phyloP scores from a whole-genome alignment of 2,888 invertebrate genomes.

The Epirrita christyi region DNA sequence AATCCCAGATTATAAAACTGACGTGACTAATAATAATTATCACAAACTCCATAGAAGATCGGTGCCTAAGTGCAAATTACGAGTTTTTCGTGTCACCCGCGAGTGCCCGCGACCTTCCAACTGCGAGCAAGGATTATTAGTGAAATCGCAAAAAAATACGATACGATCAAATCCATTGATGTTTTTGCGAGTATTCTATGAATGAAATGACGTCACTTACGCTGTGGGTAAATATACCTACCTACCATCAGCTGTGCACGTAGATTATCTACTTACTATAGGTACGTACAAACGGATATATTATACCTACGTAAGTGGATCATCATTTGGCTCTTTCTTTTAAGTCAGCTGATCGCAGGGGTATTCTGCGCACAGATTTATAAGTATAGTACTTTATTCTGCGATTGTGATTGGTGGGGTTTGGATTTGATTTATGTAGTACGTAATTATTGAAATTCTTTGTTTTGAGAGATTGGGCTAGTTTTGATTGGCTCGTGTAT shows the following conservation, averaged over 20 bases:
- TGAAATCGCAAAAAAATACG: slow-evolving; percentile 34
- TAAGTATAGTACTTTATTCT: too few relatives aligned
- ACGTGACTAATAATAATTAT: too few relatives aligned
- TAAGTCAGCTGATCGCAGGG: slow-evolving; percentile 63
- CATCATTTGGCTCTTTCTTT: slow-evolving; percentile 77
- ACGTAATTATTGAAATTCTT: too few relatives aligned
- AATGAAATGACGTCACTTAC: slow-evolving; percentile 78
- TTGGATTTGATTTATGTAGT: too few relatives aligned
- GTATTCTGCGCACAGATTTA: slow-evolving; percentile 23
- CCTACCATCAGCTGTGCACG: slow-evolving; percentile 26
- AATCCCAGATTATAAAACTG: too few relatives aligned
- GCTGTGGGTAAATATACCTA: slow-evolving; percentile 48
- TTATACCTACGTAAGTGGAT: slow-evolving; percentile 48
- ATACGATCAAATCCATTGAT: slow-evolving; percentile 57
- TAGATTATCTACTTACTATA: slow-evolving; percentile 1
- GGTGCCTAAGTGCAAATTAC: slow-evolving; percentile 3
- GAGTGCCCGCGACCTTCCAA: neutral
- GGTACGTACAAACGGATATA: slow-evolving; percentile 1
- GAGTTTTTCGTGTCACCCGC: neutral
- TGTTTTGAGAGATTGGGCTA: too few relatives aligned
- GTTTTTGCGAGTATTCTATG: slow-evolving; percentile 62
- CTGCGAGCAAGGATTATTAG: slow-evolving; percentile 17
- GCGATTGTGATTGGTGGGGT: too few relatives aligned
- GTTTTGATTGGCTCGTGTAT: too few relatives aligned
- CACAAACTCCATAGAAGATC: neutral